These are phyloP conservation scores for Atrichornis clamosus DNA, from an alignment of 2,113 vertebrate genomes.

Conservation along the genomic window DNA sequence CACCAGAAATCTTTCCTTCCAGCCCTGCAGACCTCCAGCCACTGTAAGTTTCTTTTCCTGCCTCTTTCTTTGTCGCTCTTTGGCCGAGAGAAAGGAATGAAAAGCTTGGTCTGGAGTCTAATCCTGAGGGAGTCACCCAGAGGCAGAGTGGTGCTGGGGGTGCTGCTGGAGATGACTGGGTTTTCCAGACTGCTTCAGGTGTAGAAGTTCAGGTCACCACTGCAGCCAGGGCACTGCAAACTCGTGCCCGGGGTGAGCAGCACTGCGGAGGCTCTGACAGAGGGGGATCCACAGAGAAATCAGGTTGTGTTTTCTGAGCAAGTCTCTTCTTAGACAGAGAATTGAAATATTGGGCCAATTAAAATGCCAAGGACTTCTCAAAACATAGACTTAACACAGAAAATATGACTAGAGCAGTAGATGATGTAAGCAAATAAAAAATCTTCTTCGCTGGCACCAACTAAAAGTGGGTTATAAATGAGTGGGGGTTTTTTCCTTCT, in stretches of 20 bases:
- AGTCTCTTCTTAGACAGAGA: neutral
- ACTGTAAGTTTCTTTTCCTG: neutral
- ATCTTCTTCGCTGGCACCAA: neutral
- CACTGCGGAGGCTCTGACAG: neutral
- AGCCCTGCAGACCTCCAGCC: neutral
- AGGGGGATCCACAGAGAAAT: neutral
- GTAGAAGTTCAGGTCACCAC: neutral
- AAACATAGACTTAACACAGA: neutral
- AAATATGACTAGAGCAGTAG: neutral
- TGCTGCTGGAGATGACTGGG: neutral
- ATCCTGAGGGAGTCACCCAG: rapidly evolving
- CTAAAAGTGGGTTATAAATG: neutral
- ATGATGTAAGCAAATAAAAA: neutral
- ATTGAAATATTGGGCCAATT: neutral
- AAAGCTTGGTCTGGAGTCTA: neutral
- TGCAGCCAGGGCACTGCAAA: neutral
- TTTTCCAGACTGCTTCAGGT: neutral
- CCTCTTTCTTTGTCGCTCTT: neutral
- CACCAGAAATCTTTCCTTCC: neutral
- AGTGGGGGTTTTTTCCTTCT: neutral
- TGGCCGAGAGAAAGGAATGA: neutral
- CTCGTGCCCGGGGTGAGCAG: neutral
- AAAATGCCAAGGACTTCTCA: neutral
- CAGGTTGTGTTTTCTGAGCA: neutral
- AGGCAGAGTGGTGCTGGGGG: neutral